phyloP scores from a whole-genome alignment of 2,797 vertebrate genomes.

The Helicolenus hilgendorfi region DNA sequence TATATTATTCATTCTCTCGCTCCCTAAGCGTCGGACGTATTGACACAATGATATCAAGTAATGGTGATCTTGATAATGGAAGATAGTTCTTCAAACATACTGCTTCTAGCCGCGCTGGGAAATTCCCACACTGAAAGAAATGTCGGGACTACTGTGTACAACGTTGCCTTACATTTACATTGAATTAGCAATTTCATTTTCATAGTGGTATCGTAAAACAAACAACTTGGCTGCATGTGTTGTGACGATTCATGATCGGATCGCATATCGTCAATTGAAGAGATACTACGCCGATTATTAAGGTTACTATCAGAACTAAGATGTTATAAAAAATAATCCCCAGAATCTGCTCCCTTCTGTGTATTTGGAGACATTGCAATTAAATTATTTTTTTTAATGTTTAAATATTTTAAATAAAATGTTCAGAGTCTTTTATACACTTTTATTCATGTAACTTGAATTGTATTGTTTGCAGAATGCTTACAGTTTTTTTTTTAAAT shows the following conservation, averaged over 20 bases:
- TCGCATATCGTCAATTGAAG: too few relatives aligned
- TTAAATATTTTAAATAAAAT: too few relatives aligned
- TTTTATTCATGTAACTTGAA: neutral
- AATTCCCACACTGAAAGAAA: neutral
- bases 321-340: too few relatives aligned
- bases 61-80: neutral
- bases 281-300: rapidly evolving
- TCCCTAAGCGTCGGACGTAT: neutral
- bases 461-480: neutral
- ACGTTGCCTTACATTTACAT: too few relatives aligned
- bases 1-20: neutral
- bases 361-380: rapidly evolving
- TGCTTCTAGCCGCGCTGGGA: neutral
- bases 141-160: too few relatives aligned
- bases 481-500: neutral
- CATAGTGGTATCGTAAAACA: too few relatives aligned
- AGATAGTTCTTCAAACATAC: neutral
- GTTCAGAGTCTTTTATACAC: neutral
- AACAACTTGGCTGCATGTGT: too few relatives aligned
- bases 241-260: too few relatives aligned
- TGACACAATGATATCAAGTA: neutral
- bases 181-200: too few relatives aligned
- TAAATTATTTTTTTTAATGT: too few relatives aligned
- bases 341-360: too few relatives aligned
- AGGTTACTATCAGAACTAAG: too few relatives aligned